Percentiles rank a stretch among this genome's conserved stretches.
Evolutionary conservation across 2,888 invertebrate species (phyloP).

Genomic region (Drosophila suboccidentalis): DNA sequence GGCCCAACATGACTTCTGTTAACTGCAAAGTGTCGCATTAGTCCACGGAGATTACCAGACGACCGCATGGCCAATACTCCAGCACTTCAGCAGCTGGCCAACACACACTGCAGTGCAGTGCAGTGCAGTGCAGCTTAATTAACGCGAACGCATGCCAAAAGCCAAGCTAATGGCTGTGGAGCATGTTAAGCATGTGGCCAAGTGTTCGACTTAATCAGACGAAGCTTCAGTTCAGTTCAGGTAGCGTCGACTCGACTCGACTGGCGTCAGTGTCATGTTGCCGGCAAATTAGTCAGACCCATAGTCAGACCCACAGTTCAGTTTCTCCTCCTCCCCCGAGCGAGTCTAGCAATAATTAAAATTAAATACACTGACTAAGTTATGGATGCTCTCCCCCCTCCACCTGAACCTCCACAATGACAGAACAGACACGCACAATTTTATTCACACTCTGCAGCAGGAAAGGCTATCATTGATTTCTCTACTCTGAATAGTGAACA

Average conservation of each 20-base stretch:
- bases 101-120: slow-evolving; percentile 53
- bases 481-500: not conserved
- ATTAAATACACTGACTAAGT: slow-evolving; percentile 73
- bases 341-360: slow-evolving; percentile 65
- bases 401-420: not conserved
- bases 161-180: slow-evolving; percentile 48
- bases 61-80: slow-evolving; percentile 57
- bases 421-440: slow-evolving; percentile 49
- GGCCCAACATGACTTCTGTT: slow-evolving; percentile 68
- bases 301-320: not conserved
- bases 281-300: slow-evolving; percentile 73
- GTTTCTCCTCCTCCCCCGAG: not conserved
- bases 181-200: slow-evolving; percentile 55
- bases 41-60: slow-evolving; percentile 77
- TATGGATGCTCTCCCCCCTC: slow-evolving; percentile 42
- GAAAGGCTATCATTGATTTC: slow-evolving; percentile 12
- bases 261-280: slow-evolving; percentile 72
- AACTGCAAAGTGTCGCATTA: slow-evolving; percentile 74
- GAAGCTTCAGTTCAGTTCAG: slow-evolving; percentile 42
- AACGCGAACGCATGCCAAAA: slow-evolving; percentile 74
- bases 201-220: slow-evolving; percentile 76
- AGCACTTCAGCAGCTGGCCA: slow-evolving; percentile 3
- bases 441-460: slow-evolving; percentile 10
- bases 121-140: slow-evolving; percentile 73
- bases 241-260: slow-evolving; percentile 34